Conservation (phyloP, 2,888 invertebrate species). For the Dolichopus griseipennis region DNA sequence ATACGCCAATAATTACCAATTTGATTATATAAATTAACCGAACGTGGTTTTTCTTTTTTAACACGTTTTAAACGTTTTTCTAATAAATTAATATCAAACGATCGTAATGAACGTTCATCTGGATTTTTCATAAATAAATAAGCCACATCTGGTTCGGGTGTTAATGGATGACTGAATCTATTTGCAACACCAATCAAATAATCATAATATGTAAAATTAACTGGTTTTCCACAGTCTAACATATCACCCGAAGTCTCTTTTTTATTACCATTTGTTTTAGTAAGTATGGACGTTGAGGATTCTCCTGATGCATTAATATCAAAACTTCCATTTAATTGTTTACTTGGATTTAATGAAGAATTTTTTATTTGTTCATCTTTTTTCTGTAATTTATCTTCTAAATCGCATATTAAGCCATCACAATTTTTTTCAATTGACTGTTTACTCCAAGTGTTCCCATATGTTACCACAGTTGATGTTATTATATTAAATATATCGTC, state of each 20-base stretch:
- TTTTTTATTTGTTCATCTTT: background rate
- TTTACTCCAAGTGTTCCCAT: slow-evolving; percentile 59
- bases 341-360: background rate
- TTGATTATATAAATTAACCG: slow-evolving; percentile 77
- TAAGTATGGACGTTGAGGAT: background rate
- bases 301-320: slow-evolving; percentile 1
- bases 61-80: slow-evolving; percentile 68
- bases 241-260: slow-evolving; percentile 42
- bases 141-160: slow-evolving; percentile 75
- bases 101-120: slow-evolving; percentile 48
- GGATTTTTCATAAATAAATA: slow-evolving; percentile 60
- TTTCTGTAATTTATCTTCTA: background rate
- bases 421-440: slow-evolving; percentile 37
- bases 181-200: slow-evolving; percentile 78
- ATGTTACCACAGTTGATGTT: slow-evolving; percentile 56
- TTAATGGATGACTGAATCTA: slow-evolving; percentile 69
- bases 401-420: slow-evolving; percentile 13
- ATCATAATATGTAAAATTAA: slow-evolving; percentile 83
- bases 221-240: slow-evolving; percentile 74
- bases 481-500: slow-evolving; percentile 69
- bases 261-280: slow-evolving; percentile 10
- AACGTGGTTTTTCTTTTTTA: slow-evolving; percentile 74
- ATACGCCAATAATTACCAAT: slow-evolving; percentile 89
- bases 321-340: background rate
- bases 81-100: slow-evolving; percentile 64